These are phyloP conservation scores for Portunus trituberculatus DNA, from an alignment of 1,140 invertebrate species.

Conservation along the genomic window DNA sequence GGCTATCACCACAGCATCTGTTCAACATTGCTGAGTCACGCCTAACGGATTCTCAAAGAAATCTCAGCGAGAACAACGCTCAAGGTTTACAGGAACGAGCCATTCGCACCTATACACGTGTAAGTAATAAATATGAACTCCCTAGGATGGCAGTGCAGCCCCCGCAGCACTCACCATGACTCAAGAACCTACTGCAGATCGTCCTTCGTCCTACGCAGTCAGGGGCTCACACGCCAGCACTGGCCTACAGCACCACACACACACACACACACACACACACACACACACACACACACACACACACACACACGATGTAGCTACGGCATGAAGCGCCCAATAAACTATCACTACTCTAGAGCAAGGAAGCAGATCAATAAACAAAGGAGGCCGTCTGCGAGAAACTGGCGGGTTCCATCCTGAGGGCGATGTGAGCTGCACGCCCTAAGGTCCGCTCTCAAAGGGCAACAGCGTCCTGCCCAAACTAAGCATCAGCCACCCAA, in stretches of 20 bases:
- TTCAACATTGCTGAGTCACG: neutral
- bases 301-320: neutral
- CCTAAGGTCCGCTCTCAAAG: no score
- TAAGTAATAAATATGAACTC: neutral
- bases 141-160: no score
- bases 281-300: no score
- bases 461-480: neutral
- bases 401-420: neutral
- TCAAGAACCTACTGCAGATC: no score
- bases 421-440: neutral
- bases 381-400: neutral
- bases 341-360: neutral
- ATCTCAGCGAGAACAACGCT: neutral
- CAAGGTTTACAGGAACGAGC: neutral
- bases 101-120: neutral
- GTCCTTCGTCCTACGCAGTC: no score
- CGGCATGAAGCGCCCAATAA: slow-evolving; percentile 17
- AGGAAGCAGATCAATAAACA: slow-evolving; percentile 13
- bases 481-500: neutral
- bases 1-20: neutral
- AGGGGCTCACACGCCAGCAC: neutral
- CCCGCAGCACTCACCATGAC: no score
- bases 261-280: no score
- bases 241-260: neutral
- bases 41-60: neutral